Evolutionary conservation across 35 echinoderm and acorn worm species (phyloP).

Genomic region (Ophioderma brevispina): DNA sequence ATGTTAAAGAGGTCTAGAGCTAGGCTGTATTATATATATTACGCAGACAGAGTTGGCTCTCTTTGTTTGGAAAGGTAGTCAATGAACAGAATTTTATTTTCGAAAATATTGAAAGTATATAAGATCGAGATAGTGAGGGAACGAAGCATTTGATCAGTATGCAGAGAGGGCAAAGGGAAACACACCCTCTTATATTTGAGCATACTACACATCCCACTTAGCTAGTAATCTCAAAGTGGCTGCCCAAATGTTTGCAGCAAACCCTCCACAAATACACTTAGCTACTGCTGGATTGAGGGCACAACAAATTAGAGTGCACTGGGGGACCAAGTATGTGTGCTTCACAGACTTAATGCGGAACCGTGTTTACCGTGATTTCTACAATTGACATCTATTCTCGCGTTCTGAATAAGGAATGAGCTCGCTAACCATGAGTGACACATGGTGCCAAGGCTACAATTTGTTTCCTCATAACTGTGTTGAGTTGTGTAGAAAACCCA

Average conservation of each 20-base stretch:
- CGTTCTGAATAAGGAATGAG: not conserved
- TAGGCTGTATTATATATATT: no score
- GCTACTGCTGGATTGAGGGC: not conserved
- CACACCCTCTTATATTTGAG: constrained; percentile 7
- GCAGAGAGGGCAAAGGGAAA: not conserved
- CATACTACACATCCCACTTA: not conserved
- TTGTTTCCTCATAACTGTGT: no score
- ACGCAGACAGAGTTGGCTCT: no score
- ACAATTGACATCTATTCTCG: not conserved
- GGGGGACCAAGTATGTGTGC: not conserved
- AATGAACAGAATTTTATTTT: no score
- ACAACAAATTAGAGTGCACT: not conserved
- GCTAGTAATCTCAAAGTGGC: not conserved
- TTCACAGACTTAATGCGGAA: not conserved
- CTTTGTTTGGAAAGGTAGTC: no score
- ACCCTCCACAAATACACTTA: constrained; percentile 1
- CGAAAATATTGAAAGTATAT: no score
- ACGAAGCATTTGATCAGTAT: constrained; percentile 1
- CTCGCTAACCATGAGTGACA: not conserved
- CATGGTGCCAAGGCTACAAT: no score
- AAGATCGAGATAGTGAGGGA: no score
- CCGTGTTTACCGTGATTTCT: not conserved
- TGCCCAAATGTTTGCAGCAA: not conserved
- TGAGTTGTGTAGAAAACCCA: no score
- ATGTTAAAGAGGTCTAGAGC: no score